A percentile compares a stretch with the other conserved stretches of the same genome.
These are phyloP conservation scores for Aviceda subcristata DNA, from an alignment of 2,113 vertebrate species.

Conservation along the genomic window DNA sequence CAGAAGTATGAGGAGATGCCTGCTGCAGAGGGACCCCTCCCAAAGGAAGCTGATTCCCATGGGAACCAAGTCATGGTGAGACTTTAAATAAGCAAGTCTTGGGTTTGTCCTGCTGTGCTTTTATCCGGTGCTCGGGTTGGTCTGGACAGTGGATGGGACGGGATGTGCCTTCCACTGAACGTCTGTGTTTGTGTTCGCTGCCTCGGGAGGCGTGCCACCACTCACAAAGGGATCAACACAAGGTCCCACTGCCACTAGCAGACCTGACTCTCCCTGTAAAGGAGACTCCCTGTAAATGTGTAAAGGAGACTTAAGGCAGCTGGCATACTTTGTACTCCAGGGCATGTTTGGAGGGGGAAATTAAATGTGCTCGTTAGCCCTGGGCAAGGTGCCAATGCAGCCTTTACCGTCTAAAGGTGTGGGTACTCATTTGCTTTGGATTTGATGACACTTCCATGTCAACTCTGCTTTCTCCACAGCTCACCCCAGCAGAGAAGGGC, in stretches of 20 bases:
- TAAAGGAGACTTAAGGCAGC: not conserved
- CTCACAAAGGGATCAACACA: not conserved
- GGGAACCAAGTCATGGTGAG: conserved; percentile 87
- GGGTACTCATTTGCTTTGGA: not conserved
- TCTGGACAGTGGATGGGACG: not conserved
- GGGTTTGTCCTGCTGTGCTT: not conserved
- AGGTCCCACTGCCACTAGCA: not conserved
- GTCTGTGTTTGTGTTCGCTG: not conserved
- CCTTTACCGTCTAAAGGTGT: accelerated
- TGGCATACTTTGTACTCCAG: not conserved
- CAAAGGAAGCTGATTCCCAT: conserved; percentile 28
- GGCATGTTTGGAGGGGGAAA: not conserved
- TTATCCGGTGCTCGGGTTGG: not conserved
- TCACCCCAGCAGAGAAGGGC: conserved; percentile 87
- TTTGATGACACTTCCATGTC: not conserved
- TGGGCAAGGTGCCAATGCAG: not conserved
- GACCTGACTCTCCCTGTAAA: not conserved
- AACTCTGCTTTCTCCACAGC: conserved; percentile 70
- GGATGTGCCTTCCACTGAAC: not conserved
- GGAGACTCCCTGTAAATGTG: not conserved
- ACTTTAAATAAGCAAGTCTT: not conserved
- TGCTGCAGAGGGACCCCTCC: conserved; percentile 18
- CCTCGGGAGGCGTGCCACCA: not conserved
- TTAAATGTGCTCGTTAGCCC: accelerated
- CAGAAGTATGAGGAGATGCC: conserved; percentile 75